These are phyloP conservation scores for Sminthopsis crassicaudata DNA, from an alignment of 2,113 vertebrate genomes.

Conservation along the genomic window DNA sequence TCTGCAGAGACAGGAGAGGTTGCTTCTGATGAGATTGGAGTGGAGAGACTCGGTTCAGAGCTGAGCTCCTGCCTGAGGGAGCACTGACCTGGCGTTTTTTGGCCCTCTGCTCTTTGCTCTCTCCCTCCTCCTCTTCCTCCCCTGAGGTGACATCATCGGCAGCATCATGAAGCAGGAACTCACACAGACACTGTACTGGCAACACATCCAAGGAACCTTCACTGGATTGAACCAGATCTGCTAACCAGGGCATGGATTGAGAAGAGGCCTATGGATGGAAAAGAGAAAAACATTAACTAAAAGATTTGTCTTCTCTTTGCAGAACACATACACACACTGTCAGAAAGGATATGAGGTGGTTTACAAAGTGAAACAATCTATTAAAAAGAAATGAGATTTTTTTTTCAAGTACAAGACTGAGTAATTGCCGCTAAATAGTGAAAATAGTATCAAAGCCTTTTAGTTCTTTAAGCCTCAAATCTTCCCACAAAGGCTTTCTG, in stretches of 20 bases:
- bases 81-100: slow-evolving; percentile 92
- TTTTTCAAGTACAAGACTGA: background rate
- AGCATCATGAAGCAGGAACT: slow-evolving; percentile 97
- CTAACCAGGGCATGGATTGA: slow-evolving; percentile 99
- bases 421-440: background rate
- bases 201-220: slow-evolving; percentile 98
- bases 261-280: slow-evolving; percentile 90
- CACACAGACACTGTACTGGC: slow-evolving; percentile 97
- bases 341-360: background rate
- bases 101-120: slow-evolving; percentile 96
- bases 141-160: slow-evolving; percentile 88
- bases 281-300: background rate
- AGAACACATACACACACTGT: background rate
- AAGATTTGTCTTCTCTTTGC: background rate
- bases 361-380: background rate
- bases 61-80: fast-evolving
- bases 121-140: slow-evolving; percentile 95
- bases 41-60: background rate
- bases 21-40: slow-evolving; percentile 18
- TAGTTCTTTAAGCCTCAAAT: background rate
- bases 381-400: background rate
- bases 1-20: slow-evolving; percentile 80
- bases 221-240: slow-evolving; percentile 97
- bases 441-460: background rate
- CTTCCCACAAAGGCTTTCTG: background rate